A percentile compares a stretch with the other conserved stretches of the same genome.
phyloP scores from a whole-genome alignment of 30 jellyfish, hydroid and myxozoan species.

The Aurelia coerulea region DNA sequence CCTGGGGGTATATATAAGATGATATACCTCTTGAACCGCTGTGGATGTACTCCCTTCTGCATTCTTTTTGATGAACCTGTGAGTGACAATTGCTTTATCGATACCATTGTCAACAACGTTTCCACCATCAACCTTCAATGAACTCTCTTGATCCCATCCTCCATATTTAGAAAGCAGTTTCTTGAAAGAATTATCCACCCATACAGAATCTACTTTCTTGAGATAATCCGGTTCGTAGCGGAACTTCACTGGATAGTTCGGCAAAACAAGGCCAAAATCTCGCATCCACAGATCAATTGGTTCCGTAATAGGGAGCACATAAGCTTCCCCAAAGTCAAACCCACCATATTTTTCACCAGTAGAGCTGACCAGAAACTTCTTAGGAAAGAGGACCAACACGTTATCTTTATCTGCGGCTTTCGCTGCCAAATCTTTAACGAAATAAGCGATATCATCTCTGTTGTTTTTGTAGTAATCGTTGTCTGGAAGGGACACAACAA shows the following conservation, averaged over 20 bases:
- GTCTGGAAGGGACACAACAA: conserved; percentile 56
- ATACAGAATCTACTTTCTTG: conserved; percentile 52
- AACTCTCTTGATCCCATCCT: conserved; percentile 11
- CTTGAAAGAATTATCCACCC: conserved; percentile 42
- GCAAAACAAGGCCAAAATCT: conserved; percentile 59
- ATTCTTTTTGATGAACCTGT: conserved; percentile 53
- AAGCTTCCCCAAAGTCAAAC: conserved; percentile 54
- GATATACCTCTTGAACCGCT: no score
- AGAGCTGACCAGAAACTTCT: conserved; percentile 13
- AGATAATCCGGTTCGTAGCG: conserved; percentile 53
- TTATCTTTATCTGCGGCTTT: conserved; percentile 53
- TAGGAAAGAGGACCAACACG: conserved; percentile 59
- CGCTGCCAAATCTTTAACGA: conserved; percentile 58
- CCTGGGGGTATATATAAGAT: no score
- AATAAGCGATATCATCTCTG: conserved; percentile 52
- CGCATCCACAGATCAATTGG: conserved; percentile 69
- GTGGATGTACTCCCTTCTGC: background rate
- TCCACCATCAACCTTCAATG: conserved; percentile 55
- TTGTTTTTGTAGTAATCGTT: conserved; percentile 50
- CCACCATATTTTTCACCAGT: conserved; percentile 20
- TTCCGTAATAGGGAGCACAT: conserved; percentile 33
- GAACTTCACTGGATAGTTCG: conserved; percentile 57
- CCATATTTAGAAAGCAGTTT: conserved; percentile 28
- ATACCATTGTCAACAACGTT: conserved; percentile 69
- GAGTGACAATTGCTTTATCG: conserved; percentile 59